Percentiles rank a stretch among this genome's conserved stretches.
Conservation (phyloP, 2,113 vertebrate genomes). For the Hypocryptadius cinnamomeus region DNA sequence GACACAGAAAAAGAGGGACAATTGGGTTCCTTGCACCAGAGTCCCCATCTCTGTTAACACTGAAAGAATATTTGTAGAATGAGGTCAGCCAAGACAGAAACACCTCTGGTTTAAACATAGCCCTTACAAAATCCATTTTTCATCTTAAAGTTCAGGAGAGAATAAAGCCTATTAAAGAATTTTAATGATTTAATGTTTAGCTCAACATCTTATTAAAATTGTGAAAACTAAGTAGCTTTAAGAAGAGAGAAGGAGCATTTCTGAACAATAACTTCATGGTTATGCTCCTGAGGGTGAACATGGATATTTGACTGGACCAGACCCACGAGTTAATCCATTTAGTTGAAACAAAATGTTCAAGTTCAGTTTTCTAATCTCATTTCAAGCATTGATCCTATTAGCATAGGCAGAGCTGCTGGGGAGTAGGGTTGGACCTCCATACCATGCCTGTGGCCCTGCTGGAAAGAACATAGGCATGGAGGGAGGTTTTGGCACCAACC, state of each 20-base stretch:
- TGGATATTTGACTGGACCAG: background rate
- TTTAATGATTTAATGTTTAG: conserved; percentile 8
- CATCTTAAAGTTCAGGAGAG: background rate
- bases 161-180: conserved; percentile 8
- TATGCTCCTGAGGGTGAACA: background rate
- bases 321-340: conserved; percentile 25
- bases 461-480: background rate
- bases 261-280: conserved; percentile 27
- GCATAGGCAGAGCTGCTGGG: background rate
- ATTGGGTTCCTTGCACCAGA: background rate
- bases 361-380: conserved; percentile 45
- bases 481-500: background rate
- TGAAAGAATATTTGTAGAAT: background rate
- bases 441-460: background rate
- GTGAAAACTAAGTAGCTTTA: conserved; percentile 34
- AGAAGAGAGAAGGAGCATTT: background rate
- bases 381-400: conserved; percentile 39
- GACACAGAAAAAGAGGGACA: background rate
- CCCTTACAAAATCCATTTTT: background rate
- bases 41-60: background rate
- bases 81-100: background rate
- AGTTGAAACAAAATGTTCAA: conserved; percentile 53
- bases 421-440: background rate
- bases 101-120: background rate
- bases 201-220: background rate